phyloP scores from a whole-genome alignment of 2,797 vertebrate species.

The Bovichtus diacanthus region DNA sequence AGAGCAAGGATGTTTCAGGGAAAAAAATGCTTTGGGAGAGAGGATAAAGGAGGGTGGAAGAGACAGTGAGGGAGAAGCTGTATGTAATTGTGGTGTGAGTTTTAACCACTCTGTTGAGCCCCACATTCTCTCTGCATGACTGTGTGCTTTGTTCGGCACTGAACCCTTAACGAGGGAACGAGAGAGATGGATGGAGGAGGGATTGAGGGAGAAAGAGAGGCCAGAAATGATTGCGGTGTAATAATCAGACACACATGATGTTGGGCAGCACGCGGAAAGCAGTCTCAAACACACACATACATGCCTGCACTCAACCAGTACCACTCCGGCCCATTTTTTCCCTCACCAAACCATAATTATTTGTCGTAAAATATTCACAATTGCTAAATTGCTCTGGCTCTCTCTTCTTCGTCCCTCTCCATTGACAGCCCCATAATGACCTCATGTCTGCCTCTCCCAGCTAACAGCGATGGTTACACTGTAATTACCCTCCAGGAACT shows the following conservation, averaged over 20 bases:
- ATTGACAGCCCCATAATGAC: conserved; percentile 79
- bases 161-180: conserved; percentile 70
- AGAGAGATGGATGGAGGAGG: conserved; percentile 72
- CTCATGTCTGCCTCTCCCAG: conserved; percentile 81
- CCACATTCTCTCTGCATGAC: conserved; percentile 81
- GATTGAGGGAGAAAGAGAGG: conserved; percentile 42
- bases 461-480: conserved; percentile 76
- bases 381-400: conserved; percentile 82
- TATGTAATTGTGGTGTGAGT: conserved; percentile 77
- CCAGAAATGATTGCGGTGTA: conserved; percentile 79
- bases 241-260: conserved; percentile 83
- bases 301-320: conserved; percentile 55
- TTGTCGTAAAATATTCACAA: conserved; percentile 83
- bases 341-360: conserved; percentile 80
- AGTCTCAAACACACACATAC: conserved; percentile 43
- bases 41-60: conserved; percentile 50
- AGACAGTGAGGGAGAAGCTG: conserved; percentile 68
- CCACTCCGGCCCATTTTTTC: conserved; percentile 62
- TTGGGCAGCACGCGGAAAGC: conserved; percentile 49
- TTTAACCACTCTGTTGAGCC: conserved; percentile 67
- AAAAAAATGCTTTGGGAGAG: conserved; percentile 38
- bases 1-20: conserved; percentile 52
- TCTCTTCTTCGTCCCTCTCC: conserved; percentile 73
- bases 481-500: conserved; percentile 82
- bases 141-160: conserved; percentile 77